Evolutionary conservation across 1,140 invertebrate genomes (phyloP).

Genomic region (Callitettix versicolor): DNA sequence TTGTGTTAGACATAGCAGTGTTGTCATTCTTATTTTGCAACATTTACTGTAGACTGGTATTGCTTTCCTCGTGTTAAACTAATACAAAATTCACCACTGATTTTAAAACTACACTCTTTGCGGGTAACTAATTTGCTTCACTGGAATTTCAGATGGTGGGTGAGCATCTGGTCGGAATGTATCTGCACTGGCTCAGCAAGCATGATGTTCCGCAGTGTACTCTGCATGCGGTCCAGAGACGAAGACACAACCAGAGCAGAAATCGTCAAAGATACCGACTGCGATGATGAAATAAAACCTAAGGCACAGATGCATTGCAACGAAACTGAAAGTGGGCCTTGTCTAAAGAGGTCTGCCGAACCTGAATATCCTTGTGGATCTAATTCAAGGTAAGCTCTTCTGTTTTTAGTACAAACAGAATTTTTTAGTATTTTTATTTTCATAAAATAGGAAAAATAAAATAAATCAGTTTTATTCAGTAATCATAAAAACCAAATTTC

Average conservation of each 20-base stretch:
- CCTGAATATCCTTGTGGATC: neutral
- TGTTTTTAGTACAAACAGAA: neutral
- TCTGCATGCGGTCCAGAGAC: slow-evolving; percentile 8
- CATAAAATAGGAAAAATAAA: too few species aligned
- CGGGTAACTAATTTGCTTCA: too few species aligned
- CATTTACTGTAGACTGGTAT: too few species aligned
- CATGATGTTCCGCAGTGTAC: slow-evolving; percentile 13
- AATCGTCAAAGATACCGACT: slow-evolving; percentile 15
- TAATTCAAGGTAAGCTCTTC: neutral
- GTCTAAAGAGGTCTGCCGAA: too few species aligned
- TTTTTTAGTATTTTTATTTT: too few species aligned
- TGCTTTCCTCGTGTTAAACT: too few species aligned
- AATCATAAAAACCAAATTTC: too few species aligned
- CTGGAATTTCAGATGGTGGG: slow-evolving; percentile 15
- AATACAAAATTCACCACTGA: too few species aligned
- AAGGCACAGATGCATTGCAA: slow-evolving; percentile 9
- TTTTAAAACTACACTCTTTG: too few species aligned
- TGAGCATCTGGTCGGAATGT: slow-evolving; percentile 14
- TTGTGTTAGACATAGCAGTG: too few species aligned
- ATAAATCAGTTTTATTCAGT: too few species aligned
- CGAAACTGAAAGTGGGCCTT: neutral
- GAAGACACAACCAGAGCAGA: neutral
- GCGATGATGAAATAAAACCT: slow-evolving; percentile 8
- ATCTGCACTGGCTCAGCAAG: slow-evolving; percentile 7
- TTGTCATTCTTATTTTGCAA: too few species aligned